A percentile compares a stretch with the other conserved stretches of the same genome.
Conservation (phyloP, 2,797 vertebrate genomes). For the Platyrinchus mystaceus region DNA sequence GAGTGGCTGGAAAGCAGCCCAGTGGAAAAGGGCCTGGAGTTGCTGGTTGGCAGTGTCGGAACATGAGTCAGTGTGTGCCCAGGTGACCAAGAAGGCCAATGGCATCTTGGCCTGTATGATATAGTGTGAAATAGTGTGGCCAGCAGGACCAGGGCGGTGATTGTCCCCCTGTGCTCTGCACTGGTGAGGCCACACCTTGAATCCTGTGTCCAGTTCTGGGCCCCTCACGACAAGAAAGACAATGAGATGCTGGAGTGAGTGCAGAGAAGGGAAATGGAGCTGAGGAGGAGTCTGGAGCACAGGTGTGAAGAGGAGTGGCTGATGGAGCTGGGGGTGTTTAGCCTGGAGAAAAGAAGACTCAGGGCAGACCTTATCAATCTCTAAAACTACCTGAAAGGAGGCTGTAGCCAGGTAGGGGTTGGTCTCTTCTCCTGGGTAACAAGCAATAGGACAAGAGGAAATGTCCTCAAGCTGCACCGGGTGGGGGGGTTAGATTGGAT, state of each 20-base stretch:
- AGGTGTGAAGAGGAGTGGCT: neutral
- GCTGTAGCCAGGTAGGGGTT: neutral
- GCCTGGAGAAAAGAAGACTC: neutral
- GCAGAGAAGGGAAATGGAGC: neutral
- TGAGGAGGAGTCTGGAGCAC: neutral
- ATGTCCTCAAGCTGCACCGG: neutral
- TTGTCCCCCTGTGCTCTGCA: neutral
- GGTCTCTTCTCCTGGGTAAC: neutral
- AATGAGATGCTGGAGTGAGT: neutral
- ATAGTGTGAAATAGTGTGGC: neutral
- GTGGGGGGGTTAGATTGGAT: neutral
- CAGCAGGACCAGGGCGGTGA: neutral
- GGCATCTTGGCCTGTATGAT: neutral
- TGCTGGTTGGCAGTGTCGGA: accelerated
- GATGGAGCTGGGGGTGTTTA: neutral
- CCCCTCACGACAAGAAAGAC: neutral
- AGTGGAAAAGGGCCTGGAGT: neutral
- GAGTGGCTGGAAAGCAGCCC: neutral
- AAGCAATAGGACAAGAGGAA: neutral
- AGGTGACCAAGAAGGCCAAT: neutral
- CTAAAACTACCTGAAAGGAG: neutral
- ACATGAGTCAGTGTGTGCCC: neutral
- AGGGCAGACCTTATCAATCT: neutral
- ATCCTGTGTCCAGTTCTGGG: neutral
- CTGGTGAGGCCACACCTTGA: neutral